Conservation (phyloP, 1,140 invertebrate species). For the Lucilia cuprina region DNA sequence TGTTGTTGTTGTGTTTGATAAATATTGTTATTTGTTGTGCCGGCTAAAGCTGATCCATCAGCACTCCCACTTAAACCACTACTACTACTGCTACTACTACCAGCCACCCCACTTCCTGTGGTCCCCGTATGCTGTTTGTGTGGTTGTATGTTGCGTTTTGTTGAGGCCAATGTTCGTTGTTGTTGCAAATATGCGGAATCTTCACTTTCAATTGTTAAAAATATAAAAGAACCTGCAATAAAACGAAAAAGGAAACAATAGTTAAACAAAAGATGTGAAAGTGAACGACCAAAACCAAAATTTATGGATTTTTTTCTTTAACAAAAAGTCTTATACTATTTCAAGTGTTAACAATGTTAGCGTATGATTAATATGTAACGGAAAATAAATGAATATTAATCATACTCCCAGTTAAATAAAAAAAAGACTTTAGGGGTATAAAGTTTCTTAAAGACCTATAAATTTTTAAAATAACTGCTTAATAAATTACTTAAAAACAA, state of each 20-base stretch:
- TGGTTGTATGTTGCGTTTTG: constrained; percentile 55
- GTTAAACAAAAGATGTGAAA: too few species aligned
- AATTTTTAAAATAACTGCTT: too few species aligned
- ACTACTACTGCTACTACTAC: constrained; percentile 41
- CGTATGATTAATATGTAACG: constrained; percentile 17
- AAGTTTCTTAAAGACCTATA: too few species aligned
- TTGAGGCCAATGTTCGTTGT: constrained; percentile 71
- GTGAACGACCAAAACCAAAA: too few species aligned
- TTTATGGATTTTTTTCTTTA: background rate
- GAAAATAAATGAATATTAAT: background rate
- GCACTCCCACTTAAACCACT: constrained; percentile 41
- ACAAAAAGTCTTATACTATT: background rate
- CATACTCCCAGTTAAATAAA: background rate
- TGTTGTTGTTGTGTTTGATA: constrained; percentile 26
- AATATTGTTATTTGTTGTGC: constrained; percentile 22
- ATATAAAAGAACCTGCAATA: constrained; percentile 82
- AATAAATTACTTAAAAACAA: too few species aligned
- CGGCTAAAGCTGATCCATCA: constrained; percentile 23
- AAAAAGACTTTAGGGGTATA: too few species aligned
- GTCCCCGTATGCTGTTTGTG: background rate
- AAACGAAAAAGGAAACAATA: background rate
- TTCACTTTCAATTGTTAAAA: constrained; percentile 86
- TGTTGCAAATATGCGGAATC: constrained; percentile 71
- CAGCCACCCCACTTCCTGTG: background rate
- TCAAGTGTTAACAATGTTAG: background rate